Evolutionary conservation across 2,888 invertebrate species (phyloP).

Genomic region (Agriopis aurantiaria): DNA sequence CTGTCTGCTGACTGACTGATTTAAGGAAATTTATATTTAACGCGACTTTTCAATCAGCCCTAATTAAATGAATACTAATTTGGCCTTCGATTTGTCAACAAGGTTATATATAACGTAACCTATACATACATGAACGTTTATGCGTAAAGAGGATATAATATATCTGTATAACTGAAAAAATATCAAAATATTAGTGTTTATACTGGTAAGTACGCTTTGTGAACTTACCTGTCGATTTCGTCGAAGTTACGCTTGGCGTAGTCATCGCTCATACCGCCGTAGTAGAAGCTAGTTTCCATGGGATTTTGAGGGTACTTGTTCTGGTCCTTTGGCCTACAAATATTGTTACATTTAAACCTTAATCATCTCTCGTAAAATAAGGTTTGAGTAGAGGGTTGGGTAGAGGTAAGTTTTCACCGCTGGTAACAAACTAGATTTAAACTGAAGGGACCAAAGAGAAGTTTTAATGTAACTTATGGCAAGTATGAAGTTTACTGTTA

Average conservation of each 20-base stretch:
- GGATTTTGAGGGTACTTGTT: constrained; percentile 69
- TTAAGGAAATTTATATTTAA: constrained; percentile 33
- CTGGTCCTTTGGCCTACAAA: constrained; percentile 73
- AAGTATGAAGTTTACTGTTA: too few relatives aligned
- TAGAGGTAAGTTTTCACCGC: not conserved
- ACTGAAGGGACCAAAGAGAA: too few relatives aligned
- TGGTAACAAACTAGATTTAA: not conserved
- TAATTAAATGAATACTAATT: constrained; percentile 38
- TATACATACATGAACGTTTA: not conserved
- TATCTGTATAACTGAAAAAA: too few relatives aligned
- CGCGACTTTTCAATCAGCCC: constrained; percentile 36
- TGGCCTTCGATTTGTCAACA: constrained; percentile 27
- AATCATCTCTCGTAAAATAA: not conserved
- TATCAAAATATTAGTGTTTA: too few relatives aligned
- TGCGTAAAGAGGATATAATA: not conserved
- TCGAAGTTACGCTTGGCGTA: constrained; percentile 84
- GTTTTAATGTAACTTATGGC: too few relatives aligned
- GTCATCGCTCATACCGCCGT: constrained; percentile 62
- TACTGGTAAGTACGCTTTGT: not conserved
- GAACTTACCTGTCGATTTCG: constrained; percentile 85
- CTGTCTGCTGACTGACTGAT: constrained; percentile 35
- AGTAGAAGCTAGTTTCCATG: constrained; percentile 65
- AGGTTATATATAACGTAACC: not conserved
- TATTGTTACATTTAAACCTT: not conserved
- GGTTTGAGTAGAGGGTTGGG: not conserved